Evolutionary conservation across 2,797 vertebrate species (phyloP).

Genomic region (Ciconia nigra): DNA sequence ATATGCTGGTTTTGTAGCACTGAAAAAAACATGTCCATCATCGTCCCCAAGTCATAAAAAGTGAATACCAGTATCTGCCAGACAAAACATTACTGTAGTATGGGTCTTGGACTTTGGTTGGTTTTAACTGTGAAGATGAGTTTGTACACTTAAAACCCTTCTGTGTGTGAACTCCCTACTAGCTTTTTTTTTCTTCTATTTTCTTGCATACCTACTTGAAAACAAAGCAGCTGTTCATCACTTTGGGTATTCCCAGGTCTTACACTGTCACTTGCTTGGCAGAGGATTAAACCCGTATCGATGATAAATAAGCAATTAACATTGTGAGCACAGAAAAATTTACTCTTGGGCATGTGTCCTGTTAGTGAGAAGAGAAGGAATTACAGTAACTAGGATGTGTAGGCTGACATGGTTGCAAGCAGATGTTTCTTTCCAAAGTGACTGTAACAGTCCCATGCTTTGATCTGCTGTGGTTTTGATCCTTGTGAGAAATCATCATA

Average conservation of each 20-base stretch:
- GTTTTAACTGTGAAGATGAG: not conserved
- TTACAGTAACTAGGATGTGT: not conserved
- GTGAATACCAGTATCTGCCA: not conserved
- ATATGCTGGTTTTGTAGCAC: not conserved
- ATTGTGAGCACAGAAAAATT: not conserved
- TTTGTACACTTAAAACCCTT: not conserved
- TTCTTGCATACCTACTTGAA: not conserved
- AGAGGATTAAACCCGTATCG: not conserved
- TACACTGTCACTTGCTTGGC: not conserved
- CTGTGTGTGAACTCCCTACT: not conserved
- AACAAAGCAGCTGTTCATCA: not conserved
- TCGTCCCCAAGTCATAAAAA: not conserved
- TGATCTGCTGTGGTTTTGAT: not conserved
- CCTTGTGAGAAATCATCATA: not conserved
- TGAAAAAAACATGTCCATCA: not conserved
- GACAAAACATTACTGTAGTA: not conserved
- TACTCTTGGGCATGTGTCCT: accelerated
- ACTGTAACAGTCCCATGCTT: not conserved
- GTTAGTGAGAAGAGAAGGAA: not conserved
- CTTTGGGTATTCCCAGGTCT: not conserved
- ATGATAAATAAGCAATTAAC: not conserved
- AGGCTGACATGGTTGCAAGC: not conserved
- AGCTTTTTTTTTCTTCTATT: not conserved
- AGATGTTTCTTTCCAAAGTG: not conserved
- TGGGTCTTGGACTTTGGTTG: not conserved